phyloP scores from a whole-genome alignment of 2,888 invertebrate species.

The Hartigia nigra region DNA sequence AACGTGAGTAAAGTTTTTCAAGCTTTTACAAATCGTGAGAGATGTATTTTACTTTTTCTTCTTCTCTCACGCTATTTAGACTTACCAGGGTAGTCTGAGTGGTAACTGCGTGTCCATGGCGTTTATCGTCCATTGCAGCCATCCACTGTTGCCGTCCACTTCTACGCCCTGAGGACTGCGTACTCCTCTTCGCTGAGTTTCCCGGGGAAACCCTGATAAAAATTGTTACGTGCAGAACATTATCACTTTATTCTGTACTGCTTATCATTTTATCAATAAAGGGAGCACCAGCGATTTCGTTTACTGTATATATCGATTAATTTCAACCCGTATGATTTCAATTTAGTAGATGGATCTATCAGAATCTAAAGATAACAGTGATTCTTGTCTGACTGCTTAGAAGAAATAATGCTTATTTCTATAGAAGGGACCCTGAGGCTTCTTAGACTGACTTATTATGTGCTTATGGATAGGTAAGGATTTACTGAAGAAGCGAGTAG shows the following conservation, averaged over 20 bases:
- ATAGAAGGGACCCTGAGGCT: neutral
- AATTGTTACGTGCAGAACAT: constrained; percentile 26
- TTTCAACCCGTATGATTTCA: neutral
- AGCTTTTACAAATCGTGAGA: neutral
- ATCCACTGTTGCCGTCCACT: constrained; percentile 66
- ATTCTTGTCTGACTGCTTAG: neutral
- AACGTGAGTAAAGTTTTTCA: neutral
- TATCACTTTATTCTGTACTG: neutral
- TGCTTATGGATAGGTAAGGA: neutral
- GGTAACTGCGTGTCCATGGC: constrained; percentile 66
- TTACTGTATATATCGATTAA: neutral
- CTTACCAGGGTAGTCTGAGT: constrained; percentile 85
- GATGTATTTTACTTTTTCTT: neutral
- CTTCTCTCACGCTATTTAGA: constrained; percentile 31
- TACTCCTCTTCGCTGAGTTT: constrained; percentile 74
- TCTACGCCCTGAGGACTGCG: constrained; percentile 50
- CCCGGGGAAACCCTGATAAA: constrained; percentile 76
- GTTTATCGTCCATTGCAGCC: constrained; percentile 58
- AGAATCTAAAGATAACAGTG: neutral
- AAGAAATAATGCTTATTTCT: neutral
- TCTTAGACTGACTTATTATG: neutral
- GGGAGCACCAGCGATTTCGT: neutral
- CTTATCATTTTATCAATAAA: neutral
- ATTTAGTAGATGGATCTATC: neutral
- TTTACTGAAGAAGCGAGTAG: neutral